A percentile compares a stretch with the other conserved stretches of the same genome.
phyloP scores from a whole-genome alignment of 2,888 invertebrate species.

The Trissonchulus sp. region DNA sequence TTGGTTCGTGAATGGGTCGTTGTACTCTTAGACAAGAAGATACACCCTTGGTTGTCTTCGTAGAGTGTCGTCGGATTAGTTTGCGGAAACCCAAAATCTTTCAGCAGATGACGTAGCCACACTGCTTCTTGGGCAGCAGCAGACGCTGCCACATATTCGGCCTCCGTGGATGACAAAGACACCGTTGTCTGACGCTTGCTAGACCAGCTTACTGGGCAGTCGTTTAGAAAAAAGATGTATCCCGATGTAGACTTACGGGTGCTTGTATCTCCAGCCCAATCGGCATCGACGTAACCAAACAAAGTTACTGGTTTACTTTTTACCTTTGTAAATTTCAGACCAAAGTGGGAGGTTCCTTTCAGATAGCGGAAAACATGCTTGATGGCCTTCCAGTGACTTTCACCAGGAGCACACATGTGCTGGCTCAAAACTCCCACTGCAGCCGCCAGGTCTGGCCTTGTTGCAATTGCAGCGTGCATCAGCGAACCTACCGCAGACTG shows the following conservation, averaged over 20 bases:
- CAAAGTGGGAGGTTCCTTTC: background rate
- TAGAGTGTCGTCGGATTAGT: too few relatives aligned
- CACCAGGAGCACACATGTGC: background rate
- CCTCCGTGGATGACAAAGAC: too few relatives aligned
- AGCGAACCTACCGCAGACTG: constrained; percentile 27
- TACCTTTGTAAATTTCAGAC: background rate
- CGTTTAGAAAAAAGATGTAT: too few relatives aligned
- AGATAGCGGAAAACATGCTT: background rate
- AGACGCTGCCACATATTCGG: too few relatives aligned
- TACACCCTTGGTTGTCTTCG: too few relatives aligned
- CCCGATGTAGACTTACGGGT: constrained; percentile 30
- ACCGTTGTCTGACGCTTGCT: too few relatives aligned
- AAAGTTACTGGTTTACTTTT: background rate
- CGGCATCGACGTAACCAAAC: constrained; percentile 25
- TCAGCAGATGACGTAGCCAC: too few relatives aligned
- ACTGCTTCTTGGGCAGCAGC: too few relatives aligned
- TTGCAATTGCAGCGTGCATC: constrained; percentile 17
- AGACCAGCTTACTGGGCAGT: too few relatives aligned
- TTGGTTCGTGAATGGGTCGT: too few relatives aligned
- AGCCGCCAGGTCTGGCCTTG: constrained; percentile 33
- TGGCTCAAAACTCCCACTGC: constrained; percentile 21
- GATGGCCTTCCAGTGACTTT: constrained; percentile 31
- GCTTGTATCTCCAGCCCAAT: constrained; percentile 4
- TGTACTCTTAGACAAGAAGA: too few relatives aligned
- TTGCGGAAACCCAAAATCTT: too few relatives aligned